Percentiles rank a stretch among this genome's conserved stretches.
phyloP scores from a whole-genome alignment of 1,140 invertebrate genomes.

The Elysia chlorotica region DNA sequence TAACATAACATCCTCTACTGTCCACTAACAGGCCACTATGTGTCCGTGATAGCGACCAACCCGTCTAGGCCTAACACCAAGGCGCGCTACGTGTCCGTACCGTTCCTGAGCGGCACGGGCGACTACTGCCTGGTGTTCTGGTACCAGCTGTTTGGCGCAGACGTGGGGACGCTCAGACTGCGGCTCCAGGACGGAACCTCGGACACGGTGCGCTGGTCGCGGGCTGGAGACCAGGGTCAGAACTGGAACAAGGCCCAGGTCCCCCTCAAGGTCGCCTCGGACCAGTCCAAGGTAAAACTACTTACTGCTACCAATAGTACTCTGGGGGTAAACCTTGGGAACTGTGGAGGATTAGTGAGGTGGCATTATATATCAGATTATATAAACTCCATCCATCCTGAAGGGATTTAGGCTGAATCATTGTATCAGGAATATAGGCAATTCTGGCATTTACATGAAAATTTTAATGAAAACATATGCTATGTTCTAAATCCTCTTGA shows the following conservation, averaged over 20 bases:
- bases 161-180: constrained; percentile 46
- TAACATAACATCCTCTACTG: not conserved
- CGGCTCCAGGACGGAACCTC: constrained; percentile 30
- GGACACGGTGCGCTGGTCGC: constrained; percentile 4
- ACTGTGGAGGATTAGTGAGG: too few relatives aligned
- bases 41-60: constrained; percentile 45
- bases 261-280: too few relatives aligned
- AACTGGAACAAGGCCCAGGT: constrained; percentile 41
- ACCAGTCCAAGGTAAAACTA: too few relatives aligned
- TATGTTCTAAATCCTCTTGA: too few relatives aligned
- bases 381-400: too few relatives aligned
- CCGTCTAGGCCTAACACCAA: constrained; percentile 41
- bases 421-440: too few relatives aligned
- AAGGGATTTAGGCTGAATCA: too few relatives aligned
- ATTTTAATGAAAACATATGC: too few relatives aligned
- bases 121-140: constrained; percentile 66
- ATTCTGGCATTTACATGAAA: too few relatives aligned
- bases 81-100: constrained; percentile 37
- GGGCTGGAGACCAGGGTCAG: constrained; percentile 40
- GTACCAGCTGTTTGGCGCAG: constrained; percentile 76
- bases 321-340: too few relatives aligned
- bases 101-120: constrained; percentile 5
- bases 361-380: too few relatives aligned
- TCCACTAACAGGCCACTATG: constrained; percentile 39
- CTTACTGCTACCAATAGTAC: too few relatives aligned